Evolutionary conservation across 2,113 vertebrate genomes (phyloP), one percentile per base, ranked within the genome.

Genomic region (Lepidothrix coronata): DNA sequence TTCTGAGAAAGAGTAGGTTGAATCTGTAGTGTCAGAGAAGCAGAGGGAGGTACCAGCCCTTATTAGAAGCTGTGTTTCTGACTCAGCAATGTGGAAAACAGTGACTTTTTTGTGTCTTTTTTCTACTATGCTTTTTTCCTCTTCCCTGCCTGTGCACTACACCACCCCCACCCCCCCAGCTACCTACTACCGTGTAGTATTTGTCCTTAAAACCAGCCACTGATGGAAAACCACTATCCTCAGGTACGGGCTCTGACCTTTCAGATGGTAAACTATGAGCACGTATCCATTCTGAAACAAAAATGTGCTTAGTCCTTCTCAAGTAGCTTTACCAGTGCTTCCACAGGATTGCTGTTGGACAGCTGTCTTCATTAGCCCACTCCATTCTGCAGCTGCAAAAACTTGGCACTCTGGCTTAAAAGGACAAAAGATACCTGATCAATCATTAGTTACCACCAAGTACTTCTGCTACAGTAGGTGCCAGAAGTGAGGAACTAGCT

Each of bases 111-210:
- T 0, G 8, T 4, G 8, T 15, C 7, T 30, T 16, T 73, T 33
- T 66, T 87, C 41, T 73, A 4, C 2, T 75, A 1, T 7, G 2
- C 6, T 55, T 43, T 25, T 35, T 5, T 33, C 8, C 8, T 9
- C 5, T 10, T 8, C 9, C 2, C 5, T 14, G 7, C 2, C 51
- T 61, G 58, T n/a, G 25, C 35, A 25, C 6, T 59, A 58, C 33
- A 25, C 24, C 33, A 4, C 6, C 3, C 2, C 2, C 5, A 5
- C n/a, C 15, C 25, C 14, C 14, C 14, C 51, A 52, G 8, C 25
- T 21, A 21, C 44, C 44, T 28, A 27, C 51, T 52, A 16, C 51
- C 30, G 3, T 49, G 3, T 73, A 58, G 4, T 33, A 8, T 48
- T n/a, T 66, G 16, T 74, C 24, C 31, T 86, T 68, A 22, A 84